Evolutionary conservation across 2,797 vertebrate genomes (phyloP), one percentile per base, ranked within the genome.

Genomic region (Pseudochirops cupreus): DNA sequence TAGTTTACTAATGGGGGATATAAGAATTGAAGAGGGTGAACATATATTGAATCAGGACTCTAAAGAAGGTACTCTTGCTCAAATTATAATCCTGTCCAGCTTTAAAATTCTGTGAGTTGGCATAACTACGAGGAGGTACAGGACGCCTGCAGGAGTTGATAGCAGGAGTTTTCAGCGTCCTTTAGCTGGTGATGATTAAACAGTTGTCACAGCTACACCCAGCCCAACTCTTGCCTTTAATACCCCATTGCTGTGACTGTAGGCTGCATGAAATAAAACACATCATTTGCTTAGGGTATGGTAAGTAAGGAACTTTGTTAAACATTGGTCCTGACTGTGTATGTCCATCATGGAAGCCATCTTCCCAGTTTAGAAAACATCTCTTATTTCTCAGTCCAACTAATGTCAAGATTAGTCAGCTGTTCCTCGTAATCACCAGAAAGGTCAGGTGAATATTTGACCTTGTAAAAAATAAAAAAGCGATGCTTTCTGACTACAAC

Each of bases 321-420:
- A 9, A n/a, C 9, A 5, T 0, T 56, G 6, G 56, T 94, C 46
- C 28, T 28, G 28, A 29, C 18, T 59, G 62, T 16, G 5, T 39
- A 21, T 9, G 39, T 24, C 95, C 91, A 91, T 53, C 18, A 12
- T 24, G n/a, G 13, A 58, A 92, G 12, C 10, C 39, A 56, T 93
- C 39, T 53, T 93, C 93, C 58, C 89, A 92, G 92, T 58, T 26
- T 87, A 62, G 52, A 93, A 96, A 54, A 12, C 50, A 29, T 92
- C 46, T 14, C 3, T 62, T 54, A 58, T 92, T 97, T 92, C 91
- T 93, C 56, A 92, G 39, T 93, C 91, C 5, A 91, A 52, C 89
- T 74, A 94, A 89, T 39, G 53, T 94, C 93, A 53, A 5, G 91
- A 91, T 50, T 87, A 89, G 54, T 18, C 54, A 87, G 3, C n/a